Base-by-base conservation (phyloP, 2,888 invertebrate genomes). In the Amitus sp. region DNA sequence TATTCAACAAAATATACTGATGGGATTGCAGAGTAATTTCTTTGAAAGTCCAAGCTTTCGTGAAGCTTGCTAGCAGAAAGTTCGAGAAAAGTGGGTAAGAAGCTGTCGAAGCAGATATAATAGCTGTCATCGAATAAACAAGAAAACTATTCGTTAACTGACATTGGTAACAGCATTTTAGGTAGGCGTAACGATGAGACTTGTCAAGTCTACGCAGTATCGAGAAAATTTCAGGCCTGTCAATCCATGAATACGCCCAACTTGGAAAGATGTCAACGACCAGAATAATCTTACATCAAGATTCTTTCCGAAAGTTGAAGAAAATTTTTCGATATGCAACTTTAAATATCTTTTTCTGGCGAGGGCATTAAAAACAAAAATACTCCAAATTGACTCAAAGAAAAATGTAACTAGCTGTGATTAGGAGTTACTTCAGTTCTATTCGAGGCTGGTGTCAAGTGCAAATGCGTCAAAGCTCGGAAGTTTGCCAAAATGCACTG, bases 401-500 rank as follows among this genome's bases (percentile, higher is more conserved):
- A 18, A 40, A 40, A 13, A 42, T 19, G 19, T 13, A 17, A 33
- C 42, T 37, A 46, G 50, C 60, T 47, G 42, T 20, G 20, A 47
- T 23, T 60, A 50, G 30, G 27, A 47, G 47, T 47, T 18, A 51
- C 47, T 28, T 51, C 51, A 51, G 28, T 71, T 72, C 70, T 73
- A 73, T 74, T 73, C 68, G 67, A 17, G 30, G 46, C 47, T 47
- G 55, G 49, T 52, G 40, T 50, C 55, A 51, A 54, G 56, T 46
- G 34, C 47, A 18, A 46, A n/a, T n/a, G n/a, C 48, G 33, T 42
- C 45, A 57, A 52, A 51, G 17, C 50, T 40, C 37, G 53, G 46
- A 68, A 67, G 62, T 72, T 73, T 72, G 76, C 77, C 77, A 76
- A 76, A 76, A 66, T 68, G 68, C 65, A 68, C 70, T 76, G 75